Evolutionary conservation across 2,888 invertebrate species (phyloP), one percentile per base, ranked within the genome.

Genomic region (Agriopis aurantiaria): DNA sequence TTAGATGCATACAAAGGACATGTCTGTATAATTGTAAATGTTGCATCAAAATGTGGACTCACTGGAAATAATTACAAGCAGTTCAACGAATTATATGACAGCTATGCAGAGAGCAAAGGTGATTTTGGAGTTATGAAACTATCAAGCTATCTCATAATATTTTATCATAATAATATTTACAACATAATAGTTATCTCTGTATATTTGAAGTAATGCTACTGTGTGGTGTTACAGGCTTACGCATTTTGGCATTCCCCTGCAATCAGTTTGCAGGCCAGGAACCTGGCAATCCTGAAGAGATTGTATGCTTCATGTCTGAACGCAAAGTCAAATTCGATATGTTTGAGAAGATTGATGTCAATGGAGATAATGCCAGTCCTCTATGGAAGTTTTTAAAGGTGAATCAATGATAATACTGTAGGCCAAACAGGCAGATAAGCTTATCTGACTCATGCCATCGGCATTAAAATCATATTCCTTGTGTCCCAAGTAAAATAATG

Each of bases 1-100:
- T 87, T 98, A 76, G 97, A 97, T 70, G 96, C 96, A 48, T 98
- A 98, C 91, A 95, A 96, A 87, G 98, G 97, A 70, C 96, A 98
- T 90, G 97, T 98, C 60, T 96, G 96, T 77, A 92, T 98, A 65
- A 96, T 98, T 77, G 98, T 98, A 14, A 98, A 98, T 88, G 98
- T 98, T 52, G 98, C 98, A 9, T 97, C 97, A 3, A 96, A 98
- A 86, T 98, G 98, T 90, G 98, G 98, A 33, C 95, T 97, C 69
- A 98, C 98, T 0, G 95, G 96, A 68, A 96, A 96, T 75, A 97
- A 98, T 91, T 98, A 98, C 93, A 97, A 96, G 79, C 97, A 98
- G 90, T 91, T 98, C 71, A 97, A 97, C 85, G 96, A 96, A 82
- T 88, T 98, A 72, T 96, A 96, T 86, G 96, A 97, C 70, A 95